Base-by-base conservation (phyloP, 2,888 invertebrate species). In the Dusona sp. region DNA sequence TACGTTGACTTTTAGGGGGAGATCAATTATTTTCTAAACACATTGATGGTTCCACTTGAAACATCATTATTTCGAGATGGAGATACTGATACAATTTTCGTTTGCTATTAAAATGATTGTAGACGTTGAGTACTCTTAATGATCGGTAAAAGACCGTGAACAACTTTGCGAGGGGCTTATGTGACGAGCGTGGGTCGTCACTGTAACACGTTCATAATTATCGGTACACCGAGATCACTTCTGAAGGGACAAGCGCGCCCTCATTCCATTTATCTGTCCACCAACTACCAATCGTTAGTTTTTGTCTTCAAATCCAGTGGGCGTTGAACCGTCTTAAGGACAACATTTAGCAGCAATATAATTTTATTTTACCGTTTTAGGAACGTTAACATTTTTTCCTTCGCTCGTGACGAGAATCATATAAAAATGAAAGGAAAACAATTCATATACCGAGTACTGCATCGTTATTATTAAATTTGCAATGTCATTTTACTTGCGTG, bases 391-490 rank as follows among this genome's bases (percentile, higher is more conserved):
- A 22, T 51, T 51, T 51, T 25, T 8, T 3, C 25, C 19, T 57
- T 29, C 0, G 13, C 25, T 13, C 29, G 13, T 61, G 16, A 61
- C 6, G 16, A 61, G 61, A 29, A 61, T 61, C 61, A 61, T 29
- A 3, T 4, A 4, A n/a, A 75, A 29, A 64, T 29, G 19, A 42
- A 13, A 2, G 25, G 9, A n/a, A n/a, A 64, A 75, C 38, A 51
- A 22, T 51, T 13, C 33, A 61, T 42, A 6, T 45, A 16, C 19
- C 48, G n/a, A 51, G 19, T 19, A 51, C 61, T 75, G 80, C 77
- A 67, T 89, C 68, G 57, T 83, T 83, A 67, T 74, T 87, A 89
- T 89, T 90, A 87, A 89, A 90, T 89, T 89, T 83, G 74, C 79
- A 67, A 79, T 54, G 87, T 67, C 88, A 90, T 89, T 89, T 85